phyloP scores from a whole-genome alignment of 2,797 vertebrate species.

The Megaceryle alcyon region DNA sequence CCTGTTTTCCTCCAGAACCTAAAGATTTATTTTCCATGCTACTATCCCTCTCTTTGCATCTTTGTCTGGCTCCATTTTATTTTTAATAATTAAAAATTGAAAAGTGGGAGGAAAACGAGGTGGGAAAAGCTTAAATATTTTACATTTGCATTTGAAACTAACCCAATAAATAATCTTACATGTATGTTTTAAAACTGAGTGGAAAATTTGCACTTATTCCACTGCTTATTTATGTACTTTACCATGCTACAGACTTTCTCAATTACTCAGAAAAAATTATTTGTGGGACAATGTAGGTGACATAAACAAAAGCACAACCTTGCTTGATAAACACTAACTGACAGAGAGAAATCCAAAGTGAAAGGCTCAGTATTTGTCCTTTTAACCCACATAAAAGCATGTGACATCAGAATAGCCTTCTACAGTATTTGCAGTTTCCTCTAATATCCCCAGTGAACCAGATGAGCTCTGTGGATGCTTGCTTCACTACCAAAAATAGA shows the following conservation, averaged over 20 bases:
- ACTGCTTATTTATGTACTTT: not conserved
- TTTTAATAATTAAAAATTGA: not conserved
- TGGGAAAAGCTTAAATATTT: not conserved
- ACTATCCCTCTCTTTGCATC: not conserved
- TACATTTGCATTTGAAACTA: not conserved
- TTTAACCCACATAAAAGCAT: not conserved
- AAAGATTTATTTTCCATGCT: not conserved
- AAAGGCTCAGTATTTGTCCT: not conserved
- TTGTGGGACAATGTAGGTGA: not conserved
- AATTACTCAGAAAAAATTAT: not conserved
- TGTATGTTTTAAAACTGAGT: not conserved
- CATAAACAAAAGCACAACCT: not conserved
- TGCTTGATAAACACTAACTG: not conserved
- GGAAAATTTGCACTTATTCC: not conserved
- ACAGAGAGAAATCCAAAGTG: not conserved
- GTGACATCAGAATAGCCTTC: constrained; percentile 6
- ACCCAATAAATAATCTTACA: not conserved
- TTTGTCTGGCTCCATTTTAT: not conserved
- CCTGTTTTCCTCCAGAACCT: not conserved
- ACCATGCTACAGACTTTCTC: not conserved
- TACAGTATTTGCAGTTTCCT: constrained; percentile 10
- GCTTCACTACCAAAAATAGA: constrained; percentile 9
- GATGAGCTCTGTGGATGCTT: not conserved
- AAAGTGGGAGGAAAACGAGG: not conserved
- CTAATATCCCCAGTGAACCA: not conserved